Conservation (phyloP, 2,888 invertebrate species). For the Ditylenchus weischeri region DNA sequence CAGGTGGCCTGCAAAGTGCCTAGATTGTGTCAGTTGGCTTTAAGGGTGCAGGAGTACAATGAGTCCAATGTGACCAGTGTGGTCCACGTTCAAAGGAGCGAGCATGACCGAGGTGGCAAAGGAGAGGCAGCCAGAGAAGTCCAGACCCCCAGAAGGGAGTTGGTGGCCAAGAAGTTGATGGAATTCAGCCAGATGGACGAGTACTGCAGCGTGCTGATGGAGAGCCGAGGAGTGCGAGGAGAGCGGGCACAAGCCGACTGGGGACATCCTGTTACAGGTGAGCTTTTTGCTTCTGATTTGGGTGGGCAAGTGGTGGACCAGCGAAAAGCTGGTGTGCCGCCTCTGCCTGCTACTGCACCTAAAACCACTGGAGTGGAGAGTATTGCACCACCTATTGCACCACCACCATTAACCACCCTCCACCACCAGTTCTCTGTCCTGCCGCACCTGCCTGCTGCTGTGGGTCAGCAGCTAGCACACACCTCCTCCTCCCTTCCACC, state of each 20-base stretch:
- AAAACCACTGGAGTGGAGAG: background rate
- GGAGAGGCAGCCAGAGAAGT: constrained; percentile 9
- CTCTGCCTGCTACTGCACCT: too few relatives aligned
- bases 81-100: constrained; percentile 29
- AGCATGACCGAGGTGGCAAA: constrained; percentile 14
- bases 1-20: constrained; percentile 9
- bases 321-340: too few relatives aligned
- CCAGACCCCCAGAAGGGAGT: constrained; percentile 10
- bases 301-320: too few relatives aligned
- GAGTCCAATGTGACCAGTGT: constrained; percentile 26
- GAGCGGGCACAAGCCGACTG: constrained; percentile 39
- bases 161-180: constrained; percentile 15
- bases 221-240: constrained; percentile 45
- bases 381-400: constrained; percentile 5
- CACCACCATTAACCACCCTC: background rate
- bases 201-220: constrained; percentile 53
- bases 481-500: constrained; percentile 21
- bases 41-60: constrained; percentile 16
- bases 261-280: constrained; percentile 50
- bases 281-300: constrained; percentile 1
- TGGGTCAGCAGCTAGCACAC: background rate
- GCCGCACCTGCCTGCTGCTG: background rate
- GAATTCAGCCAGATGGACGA: constrained; percentile 48
- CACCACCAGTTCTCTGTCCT: constrained; percentile 2
- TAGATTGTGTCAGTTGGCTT: constrained; percentile 19